A percentile compares a stretch with the other conserved stretches of the same genome.
Evolutionary conservation across 2,797 vertebrate species (phyloP).

Genomic region (Parauchenoglanis punctatus): DNA sequence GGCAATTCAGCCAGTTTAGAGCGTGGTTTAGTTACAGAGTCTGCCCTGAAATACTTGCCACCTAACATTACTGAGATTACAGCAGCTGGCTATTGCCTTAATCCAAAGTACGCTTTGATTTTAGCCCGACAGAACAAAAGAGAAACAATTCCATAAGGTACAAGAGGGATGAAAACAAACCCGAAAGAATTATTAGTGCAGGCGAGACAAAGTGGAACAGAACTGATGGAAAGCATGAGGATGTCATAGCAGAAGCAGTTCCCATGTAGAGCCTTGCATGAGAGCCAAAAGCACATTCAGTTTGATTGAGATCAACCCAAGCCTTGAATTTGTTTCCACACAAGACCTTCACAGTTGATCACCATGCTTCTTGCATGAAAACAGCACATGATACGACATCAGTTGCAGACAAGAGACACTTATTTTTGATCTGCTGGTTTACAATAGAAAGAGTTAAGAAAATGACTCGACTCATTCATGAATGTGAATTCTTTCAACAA

Average conservation of each 20-base stretch:
- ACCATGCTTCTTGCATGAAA: neutral
- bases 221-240: conserved; percentile 39
- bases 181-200: conserved; percentile 15
- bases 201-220: conserved; percentile 17
- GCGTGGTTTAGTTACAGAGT: conserved; percentile 1
- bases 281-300: conserved; percentile 31
- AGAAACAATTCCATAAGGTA: conserved; percentile 20
- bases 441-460: neutral
- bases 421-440: conserved; percentile 15
- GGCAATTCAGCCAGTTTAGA: conserved; percentile 11
- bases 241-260: conserved; percentile 23
- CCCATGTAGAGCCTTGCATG: conserved; percentile 22
- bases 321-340: conserved; percentile 23
- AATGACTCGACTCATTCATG: neutral
- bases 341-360: conserved; percentile 19
- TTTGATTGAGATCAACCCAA: conserved; percentile 37
- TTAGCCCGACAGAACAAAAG: conserved; percentile 25
- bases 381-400: neutral
- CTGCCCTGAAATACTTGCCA: conserved; percentile 34
- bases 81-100: conserved; percentile 27
- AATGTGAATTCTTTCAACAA: neutral
- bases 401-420: neutral
- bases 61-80: conserved; percentile 24
- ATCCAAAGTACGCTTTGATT: conserved; percentile 8
- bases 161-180: conserved; percentile 15